Evolutionary conservation across 2,113 vertebrate genomes (phyloP).

Genomic region (Oncorhynchus clarkii): DNA sequence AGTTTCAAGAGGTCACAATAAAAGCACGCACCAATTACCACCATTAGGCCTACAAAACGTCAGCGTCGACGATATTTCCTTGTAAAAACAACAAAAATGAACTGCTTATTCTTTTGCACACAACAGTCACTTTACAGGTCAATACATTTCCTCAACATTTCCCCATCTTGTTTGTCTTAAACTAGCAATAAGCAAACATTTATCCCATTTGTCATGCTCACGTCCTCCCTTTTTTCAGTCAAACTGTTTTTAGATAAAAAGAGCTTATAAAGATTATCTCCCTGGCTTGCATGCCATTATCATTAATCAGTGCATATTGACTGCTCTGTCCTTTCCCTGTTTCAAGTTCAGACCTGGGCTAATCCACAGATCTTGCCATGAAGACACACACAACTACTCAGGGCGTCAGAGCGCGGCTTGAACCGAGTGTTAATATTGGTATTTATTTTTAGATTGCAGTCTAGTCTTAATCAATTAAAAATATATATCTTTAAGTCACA

Average conservation of each 20-base stretch:
- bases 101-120: background rate
- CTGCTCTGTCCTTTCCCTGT: constrained; percentile 77
- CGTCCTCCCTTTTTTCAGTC: constrained; percentile 69
- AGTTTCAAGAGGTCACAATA: too few species aligned
- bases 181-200: constrained; percentile 55
- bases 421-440: constrained; percentile 1
- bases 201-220: constrained; percentile 37
- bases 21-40: too few species aligned
- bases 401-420: constrained; percentile 52
- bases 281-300: constrained; percentile 81
- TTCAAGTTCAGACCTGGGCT: constrained; percentile 81
- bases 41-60: too few species aligned
- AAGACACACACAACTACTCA: constrained; percentile 68
- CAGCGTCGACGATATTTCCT: background rate
- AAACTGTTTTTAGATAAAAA: constrained; percentile 79
- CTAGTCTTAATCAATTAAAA: too few species aligned
- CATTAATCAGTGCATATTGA: constrained; percentile 88
- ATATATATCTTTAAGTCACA: too few species aligned
- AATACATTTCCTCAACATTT: constrained; percentile 19
- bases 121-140: constrained; percentile 22
- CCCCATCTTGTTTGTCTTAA: constrained; percentile 33
- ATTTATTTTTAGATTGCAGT: too few species aligned
- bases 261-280: constrained; percentile 85
- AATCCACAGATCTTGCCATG: constrained; percentile 75
- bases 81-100: background rate